phyloP scores from a whole-genome alignment of 2,888 invertebrate species.

The Cataglyphis albicans region DNA sequence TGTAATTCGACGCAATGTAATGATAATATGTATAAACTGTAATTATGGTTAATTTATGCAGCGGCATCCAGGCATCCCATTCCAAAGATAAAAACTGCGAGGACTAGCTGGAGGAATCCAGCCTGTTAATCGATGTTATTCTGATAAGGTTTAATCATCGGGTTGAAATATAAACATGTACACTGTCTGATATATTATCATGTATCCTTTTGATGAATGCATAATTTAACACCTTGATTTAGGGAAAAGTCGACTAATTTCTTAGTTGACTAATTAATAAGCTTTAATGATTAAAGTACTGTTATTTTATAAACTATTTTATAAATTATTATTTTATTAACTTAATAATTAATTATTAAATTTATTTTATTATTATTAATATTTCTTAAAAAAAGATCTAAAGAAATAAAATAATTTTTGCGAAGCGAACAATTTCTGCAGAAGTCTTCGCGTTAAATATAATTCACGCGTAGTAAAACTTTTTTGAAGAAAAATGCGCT shows the following conservation, averaged over 20 bases:
- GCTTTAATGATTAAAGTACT: not conserved
- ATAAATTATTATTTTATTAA: not conserved
- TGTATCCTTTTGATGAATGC: constrained; percentile 31
- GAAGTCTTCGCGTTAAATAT: constrained; percentile 22
- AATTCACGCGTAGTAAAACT: constrained; percentile 43
- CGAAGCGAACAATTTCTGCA: constrained; percentile 20
- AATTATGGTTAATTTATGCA: constrained; percentile 47
- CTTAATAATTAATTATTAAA: constrained; percentile 4
- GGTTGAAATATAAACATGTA: constrained; percentile 33
- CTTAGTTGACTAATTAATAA: constrained; percentile 11
- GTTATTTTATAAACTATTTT: not conserved
- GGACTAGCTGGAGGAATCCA: constrained; percentile 8
- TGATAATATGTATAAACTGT: constrained; percentile 40
- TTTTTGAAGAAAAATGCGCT: constrained; percentile 43
- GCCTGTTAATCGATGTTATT: constrained; percentile 29
- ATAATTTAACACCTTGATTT: constrained; percentile 21
- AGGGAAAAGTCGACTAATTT: not conserved
- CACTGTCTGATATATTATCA: constrained; percentile 26
- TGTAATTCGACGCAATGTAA: constrained; percentile 48
- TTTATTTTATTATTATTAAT: too few relatives aligned
- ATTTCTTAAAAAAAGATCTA: constrained; percentile 4
- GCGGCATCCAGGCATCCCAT: not conserved
- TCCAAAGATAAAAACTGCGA: constrained; percentile 35
- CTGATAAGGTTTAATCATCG: constrained; percentile 38
- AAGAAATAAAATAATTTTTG: not conserved